Evolutionary conservation across 2,888 invertebrate genomes (phyloP).

Genomic region (Blomia tropicalis): DNA sequence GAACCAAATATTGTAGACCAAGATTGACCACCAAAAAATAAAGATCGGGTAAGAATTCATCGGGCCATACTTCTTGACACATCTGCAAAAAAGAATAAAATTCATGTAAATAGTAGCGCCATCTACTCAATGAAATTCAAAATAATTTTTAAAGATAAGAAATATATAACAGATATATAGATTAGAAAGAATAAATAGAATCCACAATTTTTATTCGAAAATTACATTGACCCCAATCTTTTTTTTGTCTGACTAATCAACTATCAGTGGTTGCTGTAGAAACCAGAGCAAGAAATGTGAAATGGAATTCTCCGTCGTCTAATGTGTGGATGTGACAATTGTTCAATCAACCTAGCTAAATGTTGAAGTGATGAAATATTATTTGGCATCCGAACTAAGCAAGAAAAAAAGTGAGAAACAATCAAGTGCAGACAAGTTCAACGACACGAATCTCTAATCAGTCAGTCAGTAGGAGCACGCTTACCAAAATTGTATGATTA

Average conservation of each 20-base stretch:
- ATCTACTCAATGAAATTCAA: background rate
- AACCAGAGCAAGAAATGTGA: no score
- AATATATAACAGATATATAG: background rate
- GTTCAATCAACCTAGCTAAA: no score
- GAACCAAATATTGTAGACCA: conserved; percentile 19
- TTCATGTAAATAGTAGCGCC: background rate
- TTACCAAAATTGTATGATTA: background rate
- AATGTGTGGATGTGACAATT: no score
- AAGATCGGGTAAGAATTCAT: conserved; percentile 3
- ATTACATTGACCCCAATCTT: no score
- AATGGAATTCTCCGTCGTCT: no score
- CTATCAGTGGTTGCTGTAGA: no score
- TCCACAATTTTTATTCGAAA: no score
- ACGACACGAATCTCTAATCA: no score
- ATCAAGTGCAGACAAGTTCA: no score
- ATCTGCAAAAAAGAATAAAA: conserved; percentile 7
- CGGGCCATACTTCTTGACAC: conserved; percentile 20
- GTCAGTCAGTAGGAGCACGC: no score
- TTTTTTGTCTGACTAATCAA: no score
- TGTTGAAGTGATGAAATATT: background rate
- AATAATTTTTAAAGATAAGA: background rate
- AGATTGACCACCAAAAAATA: conserved; percentile 20
- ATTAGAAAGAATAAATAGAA: no score
- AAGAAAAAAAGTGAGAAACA: background rate
- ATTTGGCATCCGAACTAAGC: background rate